Conservation (phyloP, 2,797 vertebrate species). For the Alosa sapidissima region DNA sequence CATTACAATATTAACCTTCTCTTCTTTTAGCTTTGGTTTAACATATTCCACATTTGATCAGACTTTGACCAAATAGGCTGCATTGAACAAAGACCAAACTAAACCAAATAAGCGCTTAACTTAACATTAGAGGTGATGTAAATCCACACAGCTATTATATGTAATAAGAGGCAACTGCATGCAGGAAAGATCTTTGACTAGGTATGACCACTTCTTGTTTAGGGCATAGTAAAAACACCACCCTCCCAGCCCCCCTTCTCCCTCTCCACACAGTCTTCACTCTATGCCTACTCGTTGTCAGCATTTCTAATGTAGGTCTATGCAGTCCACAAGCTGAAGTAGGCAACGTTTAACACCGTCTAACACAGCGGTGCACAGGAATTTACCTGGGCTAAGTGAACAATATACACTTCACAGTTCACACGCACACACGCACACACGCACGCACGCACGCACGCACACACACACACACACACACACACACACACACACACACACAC, state of each 20-base stretch:
- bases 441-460: not conserved
- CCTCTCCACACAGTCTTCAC: not conserved
- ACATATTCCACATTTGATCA: not conserved
- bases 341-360: not conserved
- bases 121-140: not conserved
- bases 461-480: constrained; percentile 16
- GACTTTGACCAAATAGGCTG: not conserved
- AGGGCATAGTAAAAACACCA: not conserved
- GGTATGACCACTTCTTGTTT: not conserved
- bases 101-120: not conserved
- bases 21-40: not conserved
- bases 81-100: not conserved
- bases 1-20: no score
- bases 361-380: not conserved
- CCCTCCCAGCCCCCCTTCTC: not conserved
- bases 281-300: not conserved
- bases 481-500: constrained; percentile 5
- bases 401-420: not conserved
- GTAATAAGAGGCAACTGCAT: not conserved
- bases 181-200: not conserved
- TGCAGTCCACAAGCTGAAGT: not conserved
- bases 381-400: not conserved
- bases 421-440: not conserved
- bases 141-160: not conserved
- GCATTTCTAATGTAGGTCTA: not conserved